phyloP scores from a whole-genome alignment of 2,888 invertebrate genomes.

The Amphipoea lucens region DNA sequence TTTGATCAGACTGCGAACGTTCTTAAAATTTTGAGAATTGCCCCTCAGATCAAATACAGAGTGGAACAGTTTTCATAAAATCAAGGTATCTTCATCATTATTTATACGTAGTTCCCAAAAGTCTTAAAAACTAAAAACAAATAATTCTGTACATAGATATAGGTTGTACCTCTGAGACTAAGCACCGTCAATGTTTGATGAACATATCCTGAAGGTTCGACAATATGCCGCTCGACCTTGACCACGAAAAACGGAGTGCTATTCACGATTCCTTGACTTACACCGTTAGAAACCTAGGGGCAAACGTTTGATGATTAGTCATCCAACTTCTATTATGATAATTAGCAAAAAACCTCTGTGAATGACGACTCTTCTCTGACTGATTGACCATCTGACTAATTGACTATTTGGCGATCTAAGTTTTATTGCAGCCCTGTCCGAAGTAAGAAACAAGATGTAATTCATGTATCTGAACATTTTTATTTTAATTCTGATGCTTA shows the following conservation, averaged over 20 bases:
- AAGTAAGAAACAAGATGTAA: background rate
- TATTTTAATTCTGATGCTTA: background rate
- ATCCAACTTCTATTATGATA: background rate
- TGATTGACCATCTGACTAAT: background rate
- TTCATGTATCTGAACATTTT: background rate
- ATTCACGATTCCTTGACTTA: constrained; percentile 88
- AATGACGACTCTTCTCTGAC: background rate
- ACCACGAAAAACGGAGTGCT: constrained; percentile 88
- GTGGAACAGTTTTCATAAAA: background rate
- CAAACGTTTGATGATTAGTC: constrained; percentile 9
- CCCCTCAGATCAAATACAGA: background rate
- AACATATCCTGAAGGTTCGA: constrained; percentile 88
- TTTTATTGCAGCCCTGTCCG: background rate
- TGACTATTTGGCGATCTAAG: background rate
- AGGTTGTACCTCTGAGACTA: constrained; percentile 84
- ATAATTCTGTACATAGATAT: background rate
- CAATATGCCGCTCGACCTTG: constrained; percentile 90
- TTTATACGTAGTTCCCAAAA: background rate
- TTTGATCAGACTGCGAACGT: background rate
- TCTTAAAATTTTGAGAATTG: background rate
- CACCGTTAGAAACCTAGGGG: constrained; percentile 87
- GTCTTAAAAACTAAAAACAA: background rate
- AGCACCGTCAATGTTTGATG: constrained; percentile 90
- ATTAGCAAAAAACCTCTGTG: background rate
- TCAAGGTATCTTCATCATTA: background rate